Percentiles rank a stretch among this genome's conserved stretches.
Evolutionary conservation across 2,113 vertebrate species (phyloP).

Genomic region (Xenopus tropicalis): UCB_Xtro_10.0 CM004446.2:13047001-13047500

Average conservation of each 20-base stretch:
- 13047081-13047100: constrained; percentile 94
- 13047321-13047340: constrained; percentile 80
- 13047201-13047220: constrained; percentile 75
- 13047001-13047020: no score
- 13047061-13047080: constrained; percentile 92
- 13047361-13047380: constrained; percentile 92
- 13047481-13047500: constrained; percentile 81
- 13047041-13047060: constrained; percentile 92
- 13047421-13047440: constrained; percentile 61
- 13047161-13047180: constrained; percentile 93
- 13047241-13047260: constrained; percentile 66
- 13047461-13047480: constrained; percentile 88
- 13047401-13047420: constrained; percentile 72
- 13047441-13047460: constrained; percentile 72
- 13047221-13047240: constrained; percentile 74
- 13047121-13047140: constrained; percentile 92
- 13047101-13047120: constrained; percentile 89
- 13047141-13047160: constrained; percentile 99
- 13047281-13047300: constrained; percentile 62
- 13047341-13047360: constrained; percentile 93
- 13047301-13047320: constrained; percentile 75
- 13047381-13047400: constrained; percentile 75
- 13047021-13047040: constrained; percentile 5
- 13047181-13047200: constrained; percentile 80
- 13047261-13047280: constrained; percentile 68